These are phyloP conservation scores for Daboia siamensis DNA, from an alignment of 2,113 vertebrate genomes.

Conservation along the genomic window DNA sequence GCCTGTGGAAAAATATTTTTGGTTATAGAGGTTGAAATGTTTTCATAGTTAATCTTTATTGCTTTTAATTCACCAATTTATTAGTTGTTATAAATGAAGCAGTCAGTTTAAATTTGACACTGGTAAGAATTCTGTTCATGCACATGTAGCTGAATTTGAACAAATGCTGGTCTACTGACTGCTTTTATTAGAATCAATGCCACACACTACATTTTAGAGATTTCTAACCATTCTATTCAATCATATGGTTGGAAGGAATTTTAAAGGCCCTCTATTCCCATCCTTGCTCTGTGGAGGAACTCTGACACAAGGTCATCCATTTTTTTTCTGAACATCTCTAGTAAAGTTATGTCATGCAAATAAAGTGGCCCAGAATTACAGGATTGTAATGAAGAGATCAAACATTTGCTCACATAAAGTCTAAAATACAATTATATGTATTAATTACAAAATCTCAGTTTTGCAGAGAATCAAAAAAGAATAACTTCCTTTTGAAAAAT, in stretches of 20 bases:
- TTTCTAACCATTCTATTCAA: not conserved
- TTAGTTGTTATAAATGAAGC: constrained; percentile 37
- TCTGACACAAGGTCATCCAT: not conserved
- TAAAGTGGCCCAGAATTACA: not conserved
- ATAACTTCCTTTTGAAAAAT: not conserved
- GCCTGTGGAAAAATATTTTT: constrained; percentile 43
- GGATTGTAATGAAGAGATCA: not conserved
- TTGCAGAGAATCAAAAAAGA: not conserved
- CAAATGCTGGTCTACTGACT: constrained; percentile 18
- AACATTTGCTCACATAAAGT: not conserved
- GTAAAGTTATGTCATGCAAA: not conserved
- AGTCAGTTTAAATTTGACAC: constrained; percentile 28
- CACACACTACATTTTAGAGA: constrained; percentile 14
- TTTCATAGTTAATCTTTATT: constrained; percentile 26
- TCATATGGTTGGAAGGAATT: not conserved
- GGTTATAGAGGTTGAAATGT: constrained; percentile 37
- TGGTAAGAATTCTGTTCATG: constrained; percentile 28
- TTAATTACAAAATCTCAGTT: not conserved
- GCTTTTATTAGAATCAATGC: not conserved
- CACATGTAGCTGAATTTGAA: not conserved
- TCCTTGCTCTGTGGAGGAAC: not conserved
- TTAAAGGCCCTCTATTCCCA: not conserved
- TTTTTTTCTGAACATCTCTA: not conserved
- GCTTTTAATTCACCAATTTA: constrained; percentile 37
- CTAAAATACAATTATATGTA: not conserved